A percentile compares a stretch with the other conserved stretches of the same genome.
Evolutionary conservation across 2,113 vertebrate species (phyloP).

Genomic region (Lagopus muta): DNA sequence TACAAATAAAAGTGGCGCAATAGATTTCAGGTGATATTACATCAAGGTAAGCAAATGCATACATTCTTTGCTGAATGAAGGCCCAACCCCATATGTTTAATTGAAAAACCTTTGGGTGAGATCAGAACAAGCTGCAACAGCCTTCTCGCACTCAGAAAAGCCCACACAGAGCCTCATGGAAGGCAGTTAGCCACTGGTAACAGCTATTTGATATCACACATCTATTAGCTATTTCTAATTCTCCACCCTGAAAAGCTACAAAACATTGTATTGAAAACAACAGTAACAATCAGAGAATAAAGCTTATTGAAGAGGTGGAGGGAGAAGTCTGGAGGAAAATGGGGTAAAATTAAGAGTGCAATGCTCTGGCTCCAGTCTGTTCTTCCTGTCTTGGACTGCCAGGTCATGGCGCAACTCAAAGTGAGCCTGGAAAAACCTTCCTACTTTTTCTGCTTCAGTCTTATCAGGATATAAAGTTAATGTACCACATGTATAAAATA

Average conservation of each 20-base stretch:
- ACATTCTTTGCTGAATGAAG: neutral
- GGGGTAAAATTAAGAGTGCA: fast-evolving
- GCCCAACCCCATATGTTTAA: neutral
- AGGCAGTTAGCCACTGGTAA: neutral
- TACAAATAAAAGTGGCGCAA: neutral
- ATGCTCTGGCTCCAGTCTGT: neutral
- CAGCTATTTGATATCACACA: neutral
- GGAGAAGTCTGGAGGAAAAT: neutral
- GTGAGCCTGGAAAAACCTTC: neutral
- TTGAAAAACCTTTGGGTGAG: neutral
- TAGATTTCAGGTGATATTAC: neutral
- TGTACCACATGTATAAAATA: neutral
- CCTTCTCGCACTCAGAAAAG: neutral
- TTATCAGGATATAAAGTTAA: neutral
- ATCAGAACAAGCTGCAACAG: neutral
- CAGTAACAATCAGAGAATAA: neutral
- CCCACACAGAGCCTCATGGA: neutral
- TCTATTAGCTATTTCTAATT: neutral
- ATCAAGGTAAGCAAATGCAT: neutral
- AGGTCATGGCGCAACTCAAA: neutral
- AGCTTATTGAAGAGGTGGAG: neutral
- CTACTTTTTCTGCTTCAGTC: neutral
- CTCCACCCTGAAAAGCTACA: no score
- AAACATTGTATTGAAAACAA: neutral
- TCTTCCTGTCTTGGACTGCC: neutral